A percentile compares a stretch with the other conserved stretches of the same genome.
These are phyloP conservation scores for Delia radicum DNA, from an alignment of 1,140 invertebrate genomes.

Conservation along the genomic window DNA sequence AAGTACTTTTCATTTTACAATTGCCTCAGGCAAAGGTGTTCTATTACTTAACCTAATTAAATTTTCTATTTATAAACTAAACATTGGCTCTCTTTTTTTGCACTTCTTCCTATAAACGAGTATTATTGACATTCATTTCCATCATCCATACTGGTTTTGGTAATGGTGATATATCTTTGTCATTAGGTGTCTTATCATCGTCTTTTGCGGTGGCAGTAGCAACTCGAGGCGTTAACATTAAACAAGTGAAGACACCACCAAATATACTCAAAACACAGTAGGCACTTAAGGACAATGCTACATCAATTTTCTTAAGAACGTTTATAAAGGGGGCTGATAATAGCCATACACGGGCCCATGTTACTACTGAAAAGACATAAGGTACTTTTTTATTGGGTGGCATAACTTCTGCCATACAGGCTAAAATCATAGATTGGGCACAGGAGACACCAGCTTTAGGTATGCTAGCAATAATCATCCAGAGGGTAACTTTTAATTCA, in stretches of 20 bases:
- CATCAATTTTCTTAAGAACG: constrained; percentile 46
- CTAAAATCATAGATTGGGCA: constrained; percentile 49
- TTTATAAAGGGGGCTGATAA: constrained; percentile 52
- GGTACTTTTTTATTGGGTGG: constrained; percentile 46
- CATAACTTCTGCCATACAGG: constrained; percentile 50
- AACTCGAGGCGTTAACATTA: constrained; percentile 42
- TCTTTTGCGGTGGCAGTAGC: constrained; percentile 10
- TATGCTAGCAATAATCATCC: constrained; percentile 53
- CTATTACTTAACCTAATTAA: not conserved
- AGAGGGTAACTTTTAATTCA: constrained; percentile 44
- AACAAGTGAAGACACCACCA: constrained; percentile 47
- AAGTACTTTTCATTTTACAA: not conserved
- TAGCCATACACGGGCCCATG: constrained; percentile 47
- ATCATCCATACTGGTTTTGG: constrained; percentile 45
- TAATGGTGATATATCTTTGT: constrained; percentile 45
- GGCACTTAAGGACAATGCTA: constrained; percentile 44
- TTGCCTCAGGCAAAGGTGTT: not conserved
- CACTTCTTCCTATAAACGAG: constrained; percentile 35
- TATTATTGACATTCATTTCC: constrained; percentile 44
- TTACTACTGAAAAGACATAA: constrained; percentile 52
- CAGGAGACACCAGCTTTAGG: constrained; percentile 49
- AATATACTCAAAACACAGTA: constrained; percentile 47
- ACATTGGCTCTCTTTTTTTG: not conserved
- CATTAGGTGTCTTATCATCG: not conserved
- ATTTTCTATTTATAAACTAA: not conserved